Base-by-base conservation (phyloP, 2,888 invertebrate species). In the Lottia scabra region DNA sequence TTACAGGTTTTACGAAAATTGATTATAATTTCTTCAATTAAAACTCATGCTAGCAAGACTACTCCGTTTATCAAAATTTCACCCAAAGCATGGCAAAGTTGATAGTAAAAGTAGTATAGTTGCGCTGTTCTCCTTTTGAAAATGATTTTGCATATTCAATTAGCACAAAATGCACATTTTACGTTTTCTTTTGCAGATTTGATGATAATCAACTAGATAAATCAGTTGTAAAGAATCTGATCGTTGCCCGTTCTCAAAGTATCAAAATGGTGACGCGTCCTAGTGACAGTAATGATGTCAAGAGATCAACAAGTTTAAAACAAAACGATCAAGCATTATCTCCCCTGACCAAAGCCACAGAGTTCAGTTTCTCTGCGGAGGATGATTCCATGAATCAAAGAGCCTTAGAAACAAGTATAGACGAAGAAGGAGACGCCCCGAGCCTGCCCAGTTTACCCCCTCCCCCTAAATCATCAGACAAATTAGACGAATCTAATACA, bases 261-360 rank as follows among this genome's bases (percentile, higher is more conserved):
- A 82, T 83, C 62, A 85, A 85, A 75, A 80, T 78, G 71, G 79
- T 67, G 44, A 78, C 78, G 27, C 70, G 76, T 56, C 77, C 77
- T 27, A 83, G 81, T 15, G 74, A 75, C 16, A 73, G 77, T 44
- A 67, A n/a, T 2, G 83, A 81, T 44, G 79, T 84, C 1, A 79
- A 81, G 19, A 76, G 84, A 43, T 84, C 84, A 46, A 81, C 85
- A 65, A 86, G 86, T 75, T 85, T 85, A 78, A 80, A 80, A 19
- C 76, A 76, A 26, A 76, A 76, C 3, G 81, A 82, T n/a, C 72
- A 77, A 2, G 46, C 77, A 63, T 71, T 76, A 5, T 67, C 75
- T 19, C 82, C 83, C 0, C 77, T 86, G 70, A 83, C 82, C 63
- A 85, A 85, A 65, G 85, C 85, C 15, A 74, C 80, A 56, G 84